phyloP scores from a whole-genome alignment of 2,113 vertebrate genomes.

The Cyanocitta stelleri region DNA sequence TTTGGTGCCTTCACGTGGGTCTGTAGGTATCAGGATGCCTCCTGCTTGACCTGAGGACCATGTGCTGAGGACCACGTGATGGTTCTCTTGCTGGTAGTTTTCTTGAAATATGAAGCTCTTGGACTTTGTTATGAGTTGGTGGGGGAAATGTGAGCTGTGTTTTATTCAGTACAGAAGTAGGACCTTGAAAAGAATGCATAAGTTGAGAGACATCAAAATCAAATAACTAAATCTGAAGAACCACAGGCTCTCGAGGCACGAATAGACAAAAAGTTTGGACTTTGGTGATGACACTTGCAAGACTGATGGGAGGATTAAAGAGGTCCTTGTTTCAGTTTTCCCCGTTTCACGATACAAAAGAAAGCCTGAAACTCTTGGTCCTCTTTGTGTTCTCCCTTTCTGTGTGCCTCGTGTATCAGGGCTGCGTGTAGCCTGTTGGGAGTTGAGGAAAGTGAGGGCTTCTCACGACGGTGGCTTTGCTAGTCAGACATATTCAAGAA shows the following conservation, averaged over 20 bases:
- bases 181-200: background rate
- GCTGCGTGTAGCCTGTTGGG: background rate
- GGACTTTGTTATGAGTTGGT: background rate
- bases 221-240: background rate
- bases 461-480: background rate
- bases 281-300: background rate
- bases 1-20: background rate
- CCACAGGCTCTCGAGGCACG: fast-evolving
- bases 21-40: background rate
- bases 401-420: fast-evolving
- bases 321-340: background rate
- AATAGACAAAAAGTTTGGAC: background rate
- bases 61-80: background rate
- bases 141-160: background rate
- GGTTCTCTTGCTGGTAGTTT: background rate
- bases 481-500: fast-evolving
- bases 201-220: background rate
- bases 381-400: background rate
- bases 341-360: fast-evolving
- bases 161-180: background rate
- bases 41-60: background rate
- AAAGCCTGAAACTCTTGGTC: background rate
- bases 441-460: background rate
- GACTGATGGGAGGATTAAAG: background rate
- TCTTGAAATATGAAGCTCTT: background rate